These are phyloP conservation scores for Pedionomus torquatus DNA, from an alignment of 2,113 vertebrate genomes.

Conservation along the genomic window DNA sequence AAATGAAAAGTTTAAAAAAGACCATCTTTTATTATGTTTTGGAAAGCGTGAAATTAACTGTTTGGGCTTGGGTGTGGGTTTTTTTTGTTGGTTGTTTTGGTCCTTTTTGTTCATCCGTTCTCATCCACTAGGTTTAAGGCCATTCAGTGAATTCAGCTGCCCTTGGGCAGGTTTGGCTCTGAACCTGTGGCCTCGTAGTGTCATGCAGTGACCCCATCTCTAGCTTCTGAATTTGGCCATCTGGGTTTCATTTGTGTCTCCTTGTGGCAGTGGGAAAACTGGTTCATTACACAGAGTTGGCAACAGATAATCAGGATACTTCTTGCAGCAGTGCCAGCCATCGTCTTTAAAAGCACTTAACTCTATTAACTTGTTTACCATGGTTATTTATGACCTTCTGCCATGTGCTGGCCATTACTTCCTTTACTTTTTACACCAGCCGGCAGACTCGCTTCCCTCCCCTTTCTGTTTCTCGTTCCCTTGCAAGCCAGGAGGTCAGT, in stretches of 20 bases:
- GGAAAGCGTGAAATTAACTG: not conserved
- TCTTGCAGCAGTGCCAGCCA: constrained; percentile 21
- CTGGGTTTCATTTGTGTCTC: not conserved
- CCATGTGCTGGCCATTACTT: not conserved
- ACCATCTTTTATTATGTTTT: not conserved
- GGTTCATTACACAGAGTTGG: not conserved
- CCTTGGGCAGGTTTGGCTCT: not conserved
- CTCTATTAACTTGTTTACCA: not conserved
- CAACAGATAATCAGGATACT: not conserved
- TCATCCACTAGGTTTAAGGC: not conserved
- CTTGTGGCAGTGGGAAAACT: not conserved
- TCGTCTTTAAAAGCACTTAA: constrained; percentile 24
- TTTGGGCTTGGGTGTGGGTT: not conserved
- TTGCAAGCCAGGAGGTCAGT: not conserved
- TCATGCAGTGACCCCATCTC: not conserved
- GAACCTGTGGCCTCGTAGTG: not conserved
- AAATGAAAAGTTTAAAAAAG: not conserved
- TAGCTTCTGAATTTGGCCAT: not conserved
- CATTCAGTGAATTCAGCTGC: not conserved
- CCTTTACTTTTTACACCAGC: not conserved
- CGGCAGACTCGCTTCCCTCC: not conserved
- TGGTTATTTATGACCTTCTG: constrained; percentile 30
- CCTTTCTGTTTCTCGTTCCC: not conserved
- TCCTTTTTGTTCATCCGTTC: not conserved
- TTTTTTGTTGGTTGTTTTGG: not conserved